Conservation (phyloP, 1,140 invertebrate genomes). For the Bactericera cockerelli region DNA sequence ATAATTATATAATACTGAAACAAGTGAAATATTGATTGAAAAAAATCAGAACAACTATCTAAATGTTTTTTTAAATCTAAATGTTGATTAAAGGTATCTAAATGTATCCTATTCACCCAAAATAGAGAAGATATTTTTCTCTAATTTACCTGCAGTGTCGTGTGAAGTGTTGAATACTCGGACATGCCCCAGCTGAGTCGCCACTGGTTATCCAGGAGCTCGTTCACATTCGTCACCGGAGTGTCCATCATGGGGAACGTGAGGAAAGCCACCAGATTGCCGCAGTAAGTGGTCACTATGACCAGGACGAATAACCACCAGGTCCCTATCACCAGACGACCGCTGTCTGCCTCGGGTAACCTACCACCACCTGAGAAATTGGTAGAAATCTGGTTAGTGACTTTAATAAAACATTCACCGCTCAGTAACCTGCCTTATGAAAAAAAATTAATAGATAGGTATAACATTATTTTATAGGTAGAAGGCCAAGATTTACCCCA, state of each 20-base stretch:
- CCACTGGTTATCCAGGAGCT: conserved; percentile 42
- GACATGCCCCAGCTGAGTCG: conserved; percentile 56
- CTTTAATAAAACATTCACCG: not conserved
- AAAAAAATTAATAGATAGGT: not conserved
- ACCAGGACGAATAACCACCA: conserved; percentile 90
- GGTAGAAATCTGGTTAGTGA: too few species aligned
- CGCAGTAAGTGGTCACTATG: conserved; percentile 79
- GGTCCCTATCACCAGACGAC: conserved; percentile 69
- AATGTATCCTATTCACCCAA: too few species aligned
- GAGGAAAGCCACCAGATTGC: conserved; percentile 81
- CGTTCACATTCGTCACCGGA: conserved; percentile 52
- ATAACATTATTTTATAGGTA: too few species aligned
- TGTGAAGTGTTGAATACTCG: conserved; percentile 54
- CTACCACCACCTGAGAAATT: conserved; percentile 57
- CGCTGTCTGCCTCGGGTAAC: conserved; percentile 65
- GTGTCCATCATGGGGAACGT: conserved; percentile 77
- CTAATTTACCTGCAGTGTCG: conserved; percentile 45
- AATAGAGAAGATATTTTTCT: too few species aligned
- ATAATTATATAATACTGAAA: too few species aligned
- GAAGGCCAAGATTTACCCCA: too few species aligned
- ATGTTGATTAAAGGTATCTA: too few species aligned
- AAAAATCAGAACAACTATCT: too few species aligned
- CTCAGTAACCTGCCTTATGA: not conserved
- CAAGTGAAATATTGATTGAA: too few species aligned
- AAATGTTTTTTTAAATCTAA: too few species aligned